A percentile compares a stretch with the other conserved stretches of the same genome.
Conservation (phyloP, 2,113 vertebrate genomes). For the Clarias magur region DNA sequence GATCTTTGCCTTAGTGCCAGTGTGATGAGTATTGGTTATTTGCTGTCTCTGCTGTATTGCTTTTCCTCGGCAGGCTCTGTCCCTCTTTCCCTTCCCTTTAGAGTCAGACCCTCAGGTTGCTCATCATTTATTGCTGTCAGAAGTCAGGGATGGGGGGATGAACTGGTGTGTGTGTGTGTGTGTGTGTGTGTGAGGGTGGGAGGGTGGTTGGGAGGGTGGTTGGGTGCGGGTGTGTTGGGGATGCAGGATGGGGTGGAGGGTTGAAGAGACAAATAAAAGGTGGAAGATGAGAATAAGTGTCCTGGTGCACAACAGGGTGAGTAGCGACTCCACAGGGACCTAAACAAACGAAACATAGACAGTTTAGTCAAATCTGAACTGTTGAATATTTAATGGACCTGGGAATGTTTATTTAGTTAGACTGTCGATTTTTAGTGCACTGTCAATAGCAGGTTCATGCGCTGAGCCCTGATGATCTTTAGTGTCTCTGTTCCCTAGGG, state of each 20-base stretch:
- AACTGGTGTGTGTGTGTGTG: background rate
- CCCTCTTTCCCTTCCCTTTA: constrained; percentile 59
- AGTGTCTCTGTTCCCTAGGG: constrained; percentile 89
- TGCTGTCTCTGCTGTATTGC: constrained; percentile 76
- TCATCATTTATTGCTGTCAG: constrained; percentile 76
- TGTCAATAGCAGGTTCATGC: constrained; percentile 97
- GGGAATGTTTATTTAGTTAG: constrained; percentile 97
- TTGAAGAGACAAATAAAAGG: constrained; percentile 33
- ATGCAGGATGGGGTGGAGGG: background rate
- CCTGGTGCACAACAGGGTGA: constrained; percentile 65
- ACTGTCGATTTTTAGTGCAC: constrained; percentile 99
- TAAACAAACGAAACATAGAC: constrained; percentile 53
- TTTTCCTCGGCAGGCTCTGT: constrained; percentile 65
- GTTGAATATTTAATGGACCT: constrained; percentile 99
- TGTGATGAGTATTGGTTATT: constrained; percentile 75
- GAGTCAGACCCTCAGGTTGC: constrained; percentile 74
- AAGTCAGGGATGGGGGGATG: constrained; percentile 61
- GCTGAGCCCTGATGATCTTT: constrained; percentile 96
- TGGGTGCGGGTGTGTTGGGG: background rate
- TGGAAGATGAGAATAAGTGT: constrained; percentile 48
- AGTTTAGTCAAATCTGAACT: constrained; percentile 90
- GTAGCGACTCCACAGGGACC: constrained; percentile 61
- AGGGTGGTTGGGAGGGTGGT: background rate
- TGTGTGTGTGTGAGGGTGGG: background rate
- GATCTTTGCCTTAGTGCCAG: constrained; percentile 69